These are phyloP conservation scores for Apodemia zela DNA, from an alignment of 2,888 invertebrate species.

Conservation along the genomic window DNA sequence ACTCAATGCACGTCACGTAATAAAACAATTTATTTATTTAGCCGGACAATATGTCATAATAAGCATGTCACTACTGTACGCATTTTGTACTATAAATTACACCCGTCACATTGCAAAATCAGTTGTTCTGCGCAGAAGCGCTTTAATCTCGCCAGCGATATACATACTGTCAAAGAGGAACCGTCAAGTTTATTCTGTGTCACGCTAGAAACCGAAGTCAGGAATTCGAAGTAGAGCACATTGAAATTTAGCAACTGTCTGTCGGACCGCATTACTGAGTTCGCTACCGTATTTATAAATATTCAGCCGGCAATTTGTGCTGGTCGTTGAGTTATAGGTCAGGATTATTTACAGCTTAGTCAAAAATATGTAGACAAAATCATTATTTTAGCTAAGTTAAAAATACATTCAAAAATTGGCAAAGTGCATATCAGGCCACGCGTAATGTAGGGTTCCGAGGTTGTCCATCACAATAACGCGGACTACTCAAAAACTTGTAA, in stretches of 20 bases:
- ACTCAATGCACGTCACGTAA: too few relatives aligned
- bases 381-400: constrained; percentile 24
- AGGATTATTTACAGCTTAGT: constrained; percentile 54
- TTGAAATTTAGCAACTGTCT: constrained; percentile 79
- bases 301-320: constrained; percentile 61
- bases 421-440: too few relatives aligned
- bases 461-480: too few relatives aligned
- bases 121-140: constrained; percentile 27
- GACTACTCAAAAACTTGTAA: too few relatives aligned
- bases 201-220: constrained; percentile 56
- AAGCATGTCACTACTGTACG: neutral
- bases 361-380: constrained; percentile 41
- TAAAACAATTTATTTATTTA: too few relatives aligned
- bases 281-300: constrained; percentile 72
- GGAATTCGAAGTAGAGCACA: constrained; percentile 68
- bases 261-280: constrained; percentile 65
- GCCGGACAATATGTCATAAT: neutral
- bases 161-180: constrained; percentile 36
- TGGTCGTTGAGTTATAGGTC: constrained; percentile 57
- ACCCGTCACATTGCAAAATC: constrained; percentile 19
- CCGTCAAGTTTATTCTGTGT: constrained; percentile 50
- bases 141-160: constrained; percentile 36
- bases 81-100: constrained; percentile 13
- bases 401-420: neutral
- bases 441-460: too few relatives aligned